Evolutionary conservation across 1,140 invertebrate genomes (phyloP).

Genomic region (Globodera rostochiensis): DNA sequence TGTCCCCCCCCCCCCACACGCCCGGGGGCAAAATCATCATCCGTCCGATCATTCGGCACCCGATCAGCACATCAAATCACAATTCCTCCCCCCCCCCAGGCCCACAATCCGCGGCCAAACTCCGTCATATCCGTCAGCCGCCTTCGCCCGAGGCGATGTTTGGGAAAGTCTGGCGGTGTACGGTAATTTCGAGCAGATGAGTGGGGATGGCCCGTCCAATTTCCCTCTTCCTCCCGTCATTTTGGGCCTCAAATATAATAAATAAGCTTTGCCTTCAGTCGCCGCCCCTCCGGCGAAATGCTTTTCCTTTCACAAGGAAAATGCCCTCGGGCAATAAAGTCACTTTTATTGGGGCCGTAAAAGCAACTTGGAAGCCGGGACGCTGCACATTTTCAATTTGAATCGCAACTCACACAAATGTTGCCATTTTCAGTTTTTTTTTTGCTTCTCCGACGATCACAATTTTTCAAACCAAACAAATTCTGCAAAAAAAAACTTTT

Average conservation of each 20-base stretch:
- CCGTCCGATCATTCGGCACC: not conserved
- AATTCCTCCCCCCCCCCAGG: not conserved
- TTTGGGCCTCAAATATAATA: conserved; percentile 13
- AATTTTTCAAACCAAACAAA: not conserved
- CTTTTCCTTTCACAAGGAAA: not conserved
- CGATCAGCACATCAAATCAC: not conserved
- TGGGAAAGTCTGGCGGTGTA: not conserved
- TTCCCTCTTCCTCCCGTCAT: conserved; percentile 1
- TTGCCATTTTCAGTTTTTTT: not conserved
- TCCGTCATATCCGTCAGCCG: conserved; percentile 13
- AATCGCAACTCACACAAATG: conserved; percentile 5
- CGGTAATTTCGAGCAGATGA: conserved; percentile 2
- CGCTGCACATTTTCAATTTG: not conserved
- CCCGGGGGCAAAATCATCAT: not conserved
- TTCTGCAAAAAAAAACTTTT: not conserved
- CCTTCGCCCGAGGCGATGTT: not conserved
- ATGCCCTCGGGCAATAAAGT: conserved; percentile 1
- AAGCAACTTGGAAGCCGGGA: conserved; percentile 3
- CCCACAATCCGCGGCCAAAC: conserved; percentile 3
- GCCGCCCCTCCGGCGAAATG: conserved; percentile 3
- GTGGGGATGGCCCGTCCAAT: not conserved
- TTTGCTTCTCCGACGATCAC: not conserved
- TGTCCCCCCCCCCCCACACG: not conserved
- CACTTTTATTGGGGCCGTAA: conserved; percentile 15
- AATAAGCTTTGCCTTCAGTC: conserved; percentile 2